These are phyloP conservation scores for Tupaia tana DNA, from an alignment of 2,113 vertebrate species.

Conservation along the genomic window DNA sequence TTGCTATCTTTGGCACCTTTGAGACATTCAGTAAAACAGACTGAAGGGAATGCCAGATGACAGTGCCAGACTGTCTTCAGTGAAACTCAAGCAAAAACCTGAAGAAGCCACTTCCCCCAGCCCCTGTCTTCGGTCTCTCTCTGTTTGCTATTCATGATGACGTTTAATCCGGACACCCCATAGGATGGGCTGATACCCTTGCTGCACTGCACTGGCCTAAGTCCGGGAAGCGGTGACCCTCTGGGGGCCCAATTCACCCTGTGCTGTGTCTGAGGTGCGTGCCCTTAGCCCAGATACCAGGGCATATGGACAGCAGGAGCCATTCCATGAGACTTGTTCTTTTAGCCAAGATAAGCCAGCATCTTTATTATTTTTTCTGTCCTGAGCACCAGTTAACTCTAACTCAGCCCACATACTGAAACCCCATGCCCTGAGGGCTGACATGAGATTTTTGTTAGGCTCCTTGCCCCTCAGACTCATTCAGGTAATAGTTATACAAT, in stretches of 20 bases:
- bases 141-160: constrained; percentile 31
- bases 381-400: background rate
- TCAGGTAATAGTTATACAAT: background rate
- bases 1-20: constrained; percentile 85
- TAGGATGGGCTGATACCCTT: too few species aligned
- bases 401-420: background rate
- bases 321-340: background rate
- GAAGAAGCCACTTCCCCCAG: constrained; percentile 35
- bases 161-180: constrained; percentile 3
- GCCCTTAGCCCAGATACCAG: background rate
- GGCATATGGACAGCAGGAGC: background rate
- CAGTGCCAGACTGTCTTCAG: constrained; percentile 73
- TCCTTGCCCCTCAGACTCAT: background rate
- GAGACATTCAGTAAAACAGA: constrained; percentile 80
- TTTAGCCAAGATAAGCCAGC: background rate
- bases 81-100: constrained; percentile 54
- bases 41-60: constrained; percentile 73
- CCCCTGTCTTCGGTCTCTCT: background rate
- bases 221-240: background rate
- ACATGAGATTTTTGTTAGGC: background rate
- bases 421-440: background rate
- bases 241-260: background rate
- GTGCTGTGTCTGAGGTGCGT: background rate
- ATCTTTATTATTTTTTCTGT: background rate
- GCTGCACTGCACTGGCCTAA: background rate